Conservation (phyloP, 2,888 invertebrate genomes). For the Leucozona laternaria region DNA sequence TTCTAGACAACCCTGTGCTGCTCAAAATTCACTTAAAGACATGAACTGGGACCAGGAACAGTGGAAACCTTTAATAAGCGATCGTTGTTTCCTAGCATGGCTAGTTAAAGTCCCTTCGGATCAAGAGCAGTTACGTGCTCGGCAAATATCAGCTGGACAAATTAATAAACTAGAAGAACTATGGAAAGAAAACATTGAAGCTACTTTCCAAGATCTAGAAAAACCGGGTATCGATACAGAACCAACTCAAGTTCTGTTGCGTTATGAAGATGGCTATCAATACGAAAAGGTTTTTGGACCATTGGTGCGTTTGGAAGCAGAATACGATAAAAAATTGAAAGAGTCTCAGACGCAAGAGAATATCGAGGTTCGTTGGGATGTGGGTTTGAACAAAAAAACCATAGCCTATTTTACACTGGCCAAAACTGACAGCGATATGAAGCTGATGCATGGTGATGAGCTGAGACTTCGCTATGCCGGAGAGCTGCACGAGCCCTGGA, state of each 20-base stretch:
- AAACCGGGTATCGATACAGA: constrained; percentile 99
- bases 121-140: constrained; percentile 96
- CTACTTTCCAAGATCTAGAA: constrained; percentile 98
- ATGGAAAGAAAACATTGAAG: constrained; percentile 99
- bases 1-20: constrained; percentile 95
- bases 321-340: constrained; percentile 98
- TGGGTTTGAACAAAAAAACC: constrained; percentile 98
- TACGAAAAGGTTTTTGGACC: constrained; percentile 99
- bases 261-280: constrained; percentile 99
- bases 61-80: constrained; percentile 99
- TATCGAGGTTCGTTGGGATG: constrained; percentile 99
- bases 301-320: constrained; percentile 97
- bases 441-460: constrained; percentile 99
- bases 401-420: constrained; percentile 99
- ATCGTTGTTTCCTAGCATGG: constrained; percentile 98
- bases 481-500: constrained; percentile 97
- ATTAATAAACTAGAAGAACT: constrained; percentile 99
- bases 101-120: constrained; percentile 98
- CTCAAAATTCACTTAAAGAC: constrained; percentile 98
- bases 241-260: constrained; percentile 90
- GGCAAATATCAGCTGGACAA: constrained; percentile 98
- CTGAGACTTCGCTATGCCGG: constrained; percentile 95
- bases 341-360: constrained; percentile 99
- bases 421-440: constrained; percentile 99
- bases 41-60: constrained; percentile 99